Percentiles rank a stretch among this genome's conserved stretches.
phyloP scores from a whole-genome alignment of 2,797 vertebrate genomes.

The Girardinus metallicus region DNA sequence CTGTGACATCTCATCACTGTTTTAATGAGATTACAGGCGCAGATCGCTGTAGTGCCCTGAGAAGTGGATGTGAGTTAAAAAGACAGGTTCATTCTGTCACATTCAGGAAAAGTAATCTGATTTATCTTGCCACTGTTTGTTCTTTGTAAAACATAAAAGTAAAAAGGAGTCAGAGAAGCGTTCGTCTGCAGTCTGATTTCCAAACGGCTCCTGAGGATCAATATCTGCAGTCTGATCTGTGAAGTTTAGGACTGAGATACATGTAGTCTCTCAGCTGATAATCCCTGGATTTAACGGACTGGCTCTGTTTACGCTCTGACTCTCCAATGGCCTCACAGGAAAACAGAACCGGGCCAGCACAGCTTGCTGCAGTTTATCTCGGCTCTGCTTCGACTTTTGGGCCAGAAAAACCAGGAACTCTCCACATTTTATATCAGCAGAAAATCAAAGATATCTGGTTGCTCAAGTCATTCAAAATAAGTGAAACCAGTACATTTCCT shows the following conservation, averaged over 20 bases:
- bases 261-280: conserved; percentile 36
- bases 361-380: conserved; percentile 38
- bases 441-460: neutral
- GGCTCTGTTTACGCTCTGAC: conserved; percentile 38
- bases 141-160: neutral
- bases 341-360: conserved; percentile 28
- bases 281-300: conserved; percentile 20
- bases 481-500: neutral
- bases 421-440: neutral
- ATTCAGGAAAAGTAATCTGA: neutral
- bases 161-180: neutral
- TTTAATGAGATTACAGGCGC: neutral
- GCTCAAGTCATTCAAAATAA: neutral
- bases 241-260: conserved; percentile 16
- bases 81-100: neutral
- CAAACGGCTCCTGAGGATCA: neutral
- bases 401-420: conserved; percentile 18
- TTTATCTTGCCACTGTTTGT: neutral
- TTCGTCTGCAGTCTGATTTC: neutral
- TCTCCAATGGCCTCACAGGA: conserved; percentile 31
- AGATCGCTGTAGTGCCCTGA: neutral
- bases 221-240: conserved; percentile 10
- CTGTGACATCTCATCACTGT: neutral
- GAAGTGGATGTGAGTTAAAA: neutral
- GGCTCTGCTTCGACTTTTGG: neutral